Conservation (phyloP, 2,888 invertebrate genomes). For the Arrhopalites spinosus region DNA sequence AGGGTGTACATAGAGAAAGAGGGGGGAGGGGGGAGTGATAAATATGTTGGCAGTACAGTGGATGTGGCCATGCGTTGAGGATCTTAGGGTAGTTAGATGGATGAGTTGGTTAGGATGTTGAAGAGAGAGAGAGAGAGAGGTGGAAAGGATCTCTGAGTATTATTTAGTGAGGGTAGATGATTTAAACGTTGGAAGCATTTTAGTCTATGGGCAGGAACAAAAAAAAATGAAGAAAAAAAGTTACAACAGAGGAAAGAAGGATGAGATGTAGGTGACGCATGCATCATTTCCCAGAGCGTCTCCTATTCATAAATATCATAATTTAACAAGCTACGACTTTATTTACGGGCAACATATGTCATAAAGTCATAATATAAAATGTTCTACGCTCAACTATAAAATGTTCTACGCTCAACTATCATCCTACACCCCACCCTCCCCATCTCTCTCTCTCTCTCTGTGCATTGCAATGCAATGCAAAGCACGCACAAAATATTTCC, state of each 20-base stretch:
- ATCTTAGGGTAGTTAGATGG: not conserved
- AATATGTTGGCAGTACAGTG: not conserved
- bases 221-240: not conserved
- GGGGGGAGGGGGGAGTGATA: not conserved
- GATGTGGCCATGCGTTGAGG: too few species aligned
- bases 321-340: slow-evolving; percentile 26
- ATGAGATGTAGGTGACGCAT: not conserved
- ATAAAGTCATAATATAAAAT: slow-evolving; percentile 1
- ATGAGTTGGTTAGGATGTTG: not conserved
- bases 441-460: slow-evolving; percentile 7
- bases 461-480: not conserved
- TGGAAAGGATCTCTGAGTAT: slow-evolving; percentile 4
- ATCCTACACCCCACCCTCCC: not conserved
- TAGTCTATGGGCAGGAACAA: not conserved
- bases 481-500: slow-evolving; percentile 1
- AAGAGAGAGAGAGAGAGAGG: not conserved
- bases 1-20: not conserved
- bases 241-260: not conserved
- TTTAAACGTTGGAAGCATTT: slow-evolving; percentile 6
- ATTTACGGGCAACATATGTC: slow-evolving; percentile 18
- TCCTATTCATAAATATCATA: slow-evolving; percentile 10
- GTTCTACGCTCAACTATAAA: not conserved
- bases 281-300: slow-evolving; percentile 7
- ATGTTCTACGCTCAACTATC: not conserved
- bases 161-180: slow-evolving; percentile 30